Evolutionary conservation across 2,888 invertebrate species (phyloP).

Genomic region (Chesias legatella): DNA sequence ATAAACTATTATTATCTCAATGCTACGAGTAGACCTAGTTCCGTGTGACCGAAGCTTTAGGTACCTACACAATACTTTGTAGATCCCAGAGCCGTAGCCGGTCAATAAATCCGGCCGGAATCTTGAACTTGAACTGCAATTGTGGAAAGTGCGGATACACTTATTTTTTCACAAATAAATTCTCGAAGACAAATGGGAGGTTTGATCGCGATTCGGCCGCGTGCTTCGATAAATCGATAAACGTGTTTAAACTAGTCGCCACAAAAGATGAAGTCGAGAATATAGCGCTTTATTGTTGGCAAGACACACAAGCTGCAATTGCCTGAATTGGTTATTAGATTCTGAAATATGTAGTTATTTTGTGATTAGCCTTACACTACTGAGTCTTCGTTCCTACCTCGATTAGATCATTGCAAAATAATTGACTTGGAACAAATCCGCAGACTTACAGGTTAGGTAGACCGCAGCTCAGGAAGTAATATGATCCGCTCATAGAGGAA

Average conservation of each 20-base stretch:
- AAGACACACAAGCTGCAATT: neutral
- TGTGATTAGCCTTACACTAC: too few relatives aligned
- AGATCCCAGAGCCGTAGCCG: slow-evolving; percentile 61
- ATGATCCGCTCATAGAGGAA: slow-evolving; percentile 38
- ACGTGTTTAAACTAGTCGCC: slow-evolving; percentile 22
- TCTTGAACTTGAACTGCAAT: slow-evolving; percentile 74
- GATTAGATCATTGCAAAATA: neutral
- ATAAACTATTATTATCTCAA: too few relatives aligned
- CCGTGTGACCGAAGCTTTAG: too few relatives aligned
- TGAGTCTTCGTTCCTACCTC: neutral
- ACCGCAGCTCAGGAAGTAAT: slow-evolving; percentile 54
- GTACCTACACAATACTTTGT: slow-evolving; percentile 39
- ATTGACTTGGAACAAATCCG: slow-evolving; percentile 19
- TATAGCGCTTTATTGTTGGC: slow-evolving; percentile 2
- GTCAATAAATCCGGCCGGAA: slow-evolving; percentile 63
- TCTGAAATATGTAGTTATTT: too few relatives aligned
- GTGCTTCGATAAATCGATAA: slow-evolving; percentile 30
- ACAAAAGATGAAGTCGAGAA: slow-evolving; percentile 9
- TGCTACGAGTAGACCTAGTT: too few relatives aligned
- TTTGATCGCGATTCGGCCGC: slow-evolving; percentile 28
- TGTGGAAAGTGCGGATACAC: slow-evolving; percentile 36
- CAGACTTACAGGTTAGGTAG: slow-evolving; percentile 35
- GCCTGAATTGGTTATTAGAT: too few relatives aligned
- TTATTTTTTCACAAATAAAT: slow-evolving; percentile 38
- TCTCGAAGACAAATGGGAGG: slow-evolving; percentile 40